Conservation (phyloP, 1,140 invertebrate species). For the Brachionus calyciflorus region DNA sequence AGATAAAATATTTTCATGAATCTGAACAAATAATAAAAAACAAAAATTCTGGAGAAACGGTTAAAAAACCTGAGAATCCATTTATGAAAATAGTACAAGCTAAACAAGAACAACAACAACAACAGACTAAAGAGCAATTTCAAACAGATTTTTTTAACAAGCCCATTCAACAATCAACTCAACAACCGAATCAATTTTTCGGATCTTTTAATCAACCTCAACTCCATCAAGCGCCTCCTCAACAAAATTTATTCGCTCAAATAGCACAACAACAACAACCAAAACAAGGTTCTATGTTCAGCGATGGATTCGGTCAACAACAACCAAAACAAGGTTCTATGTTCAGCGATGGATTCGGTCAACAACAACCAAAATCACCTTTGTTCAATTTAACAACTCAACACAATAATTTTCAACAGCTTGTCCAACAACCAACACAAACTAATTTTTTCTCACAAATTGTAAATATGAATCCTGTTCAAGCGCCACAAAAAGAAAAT, state of each 20-base stretch:
- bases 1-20: slow-evolving; percentile 27
- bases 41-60: too few relatives aligned
- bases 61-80: neutral
- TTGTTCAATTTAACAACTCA: neutral
- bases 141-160: neutral
- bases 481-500: neutral
- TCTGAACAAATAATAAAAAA: neutral
- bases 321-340: neutral
- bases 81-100: slow-evolving; percentile 9
- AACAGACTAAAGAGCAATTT: neutral
- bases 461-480: neutral
- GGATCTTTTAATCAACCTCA: too few relatives aligned
- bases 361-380: neutral
- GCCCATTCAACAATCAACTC: neutral
- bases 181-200: neutral
- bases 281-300: neutral
- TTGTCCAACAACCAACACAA: neutral
- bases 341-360: neutral
- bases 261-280: neutral
- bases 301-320: neutral
- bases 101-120: neutral
- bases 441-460: slow-evolving; percentile 2
- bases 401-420: neutral
- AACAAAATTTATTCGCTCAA: slow-evolving; percentile 6
- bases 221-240: too few relatives aligned